Conservation (phyloP, 2,797 vertebrate species). For the Rousettus madagascariensis region DNA sequence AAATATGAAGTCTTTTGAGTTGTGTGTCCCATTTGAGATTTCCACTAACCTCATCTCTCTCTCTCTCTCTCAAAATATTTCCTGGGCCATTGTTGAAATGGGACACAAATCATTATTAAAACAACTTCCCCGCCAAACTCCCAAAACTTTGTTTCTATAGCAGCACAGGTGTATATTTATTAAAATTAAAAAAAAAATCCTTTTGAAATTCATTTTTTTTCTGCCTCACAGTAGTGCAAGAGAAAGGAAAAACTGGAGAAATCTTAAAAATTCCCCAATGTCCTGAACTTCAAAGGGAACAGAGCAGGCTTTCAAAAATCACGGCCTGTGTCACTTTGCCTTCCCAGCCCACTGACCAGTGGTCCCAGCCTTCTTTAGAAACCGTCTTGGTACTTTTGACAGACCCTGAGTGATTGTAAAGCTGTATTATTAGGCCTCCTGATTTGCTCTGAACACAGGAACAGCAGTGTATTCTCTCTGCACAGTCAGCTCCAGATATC, state of each 20-base stretch:
- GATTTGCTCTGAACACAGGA: background rate
- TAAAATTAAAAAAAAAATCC: constrained; percentile 21
- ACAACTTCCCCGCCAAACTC: too few relatives aligned
- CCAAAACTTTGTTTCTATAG: background rate
- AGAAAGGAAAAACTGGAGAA: background rate
- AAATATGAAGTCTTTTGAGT: background rate
- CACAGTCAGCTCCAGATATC: background rate
- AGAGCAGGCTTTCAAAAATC: background rate
- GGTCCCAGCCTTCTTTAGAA: background rate
- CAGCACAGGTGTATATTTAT: background rate
- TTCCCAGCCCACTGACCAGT: fast-evolving
- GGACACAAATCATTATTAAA: background rate
- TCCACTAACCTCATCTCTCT: background rate
- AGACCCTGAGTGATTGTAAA: background rate
- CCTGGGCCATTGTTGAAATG: background rate
- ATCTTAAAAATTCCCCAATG: background rate
- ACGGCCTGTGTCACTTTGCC: background rate
- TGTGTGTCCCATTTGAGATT: background rate
- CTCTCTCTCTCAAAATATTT: background rate
- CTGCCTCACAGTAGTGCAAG: background rate
- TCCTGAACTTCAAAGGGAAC: background rate
- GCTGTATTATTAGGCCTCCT: background rate
- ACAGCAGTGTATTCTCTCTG: background rate
- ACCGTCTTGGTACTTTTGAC: fast-evolving
- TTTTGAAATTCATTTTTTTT: constrained; percentile 46